Evolutionary conservation across 1,140 invertebrate genomes (phyloP).

Genomic region (Drosophila sproati): DNA sequence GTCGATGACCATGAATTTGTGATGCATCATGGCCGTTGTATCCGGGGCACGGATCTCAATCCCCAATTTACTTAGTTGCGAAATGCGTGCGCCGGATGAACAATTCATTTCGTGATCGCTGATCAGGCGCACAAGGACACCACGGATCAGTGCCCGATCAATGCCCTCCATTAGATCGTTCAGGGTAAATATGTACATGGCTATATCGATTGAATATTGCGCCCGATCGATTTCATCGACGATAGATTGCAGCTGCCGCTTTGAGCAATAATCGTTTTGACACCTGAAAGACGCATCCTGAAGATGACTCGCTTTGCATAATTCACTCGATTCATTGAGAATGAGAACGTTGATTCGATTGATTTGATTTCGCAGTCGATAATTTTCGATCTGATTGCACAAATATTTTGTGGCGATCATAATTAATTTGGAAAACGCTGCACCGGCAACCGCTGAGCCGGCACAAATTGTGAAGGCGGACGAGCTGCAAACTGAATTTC

Average conservation of each 20-base stretch:
- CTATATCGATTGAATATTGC: conserved; percentile 63
- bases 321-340: conserved; percentile 52
- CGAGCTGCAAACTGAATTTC: neutral
- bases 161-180: conserved; percentile 28
- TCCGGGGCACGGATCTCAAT: conserved; percentile 52
- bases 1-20: conserved; percentile 74
- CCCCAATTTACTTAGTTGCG: neutral
- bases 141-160: conserved; percentile 45
- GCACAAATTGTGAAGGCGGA: neutral
- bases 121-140: conserved; percentile 60
- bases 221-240: conserved; percentile 55
- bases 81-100: conserved; percentile 49
- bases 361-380: no score
- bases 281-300: neutral
- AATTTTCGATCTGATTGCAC: neutral
- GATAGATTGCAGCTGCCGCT: conserved; percentile 30
- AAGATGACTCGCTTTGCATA: neutral
- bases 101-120: conserved; percentile 62
- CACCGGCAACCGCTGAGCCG: neutral
- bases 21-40: conserved; percentile 65
- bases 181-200: conserved; percentile 70
- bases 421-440: conserved; percentile 7
- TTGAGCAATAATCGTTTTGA: conserved; percentile 45
- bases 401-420: neutral
- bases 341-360: conserved; percentile 24